Conservation (phyloP, 2,888 invertebrate species). For the Onthophagus sagittarius region DNA sequence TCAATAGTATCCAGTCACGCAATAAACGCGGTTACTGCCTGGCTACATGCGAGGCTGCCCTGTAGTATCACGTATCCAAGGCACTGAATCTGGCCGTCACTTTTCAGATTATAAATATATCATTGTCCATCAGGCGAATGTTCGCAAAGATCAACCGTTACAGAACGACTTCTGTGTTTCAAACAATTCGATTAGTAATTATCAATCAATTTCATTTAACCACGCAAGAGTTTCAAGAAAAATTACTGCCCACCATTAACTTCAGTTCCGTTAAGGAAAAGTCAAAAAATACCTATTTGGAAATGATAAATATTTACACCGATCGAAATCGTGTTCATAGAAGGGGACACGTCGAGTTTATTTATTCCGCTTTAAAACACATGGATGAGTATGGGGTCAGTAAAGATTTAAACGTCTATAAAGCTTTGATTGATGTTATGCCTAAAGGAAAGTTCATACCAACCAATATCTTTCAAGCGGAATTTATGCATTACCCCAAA, state of each 20-base stretch:
- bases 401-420: conserved; percentile 82
- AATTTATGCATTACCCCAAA: conserved; percentile 91
- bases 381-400: conserved; percentile 89
- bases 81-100: not conserved
- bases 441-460: conserved; percentile 89
- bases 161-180: conserved; percentile 9
- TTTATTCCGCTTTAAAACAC: conserved; percentile 80
- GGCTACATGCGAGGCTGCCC: not conserved
- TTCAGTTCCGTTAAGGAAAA: conserved; percentile 49
- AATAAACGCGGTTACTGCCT: not conserved
- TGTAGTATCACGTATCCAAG: not conserved
- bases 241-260: not conserved
- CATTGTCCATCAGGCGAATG: not conserved
- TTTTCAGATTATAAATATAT: conserved; percentile 1
- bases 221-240: conserved; percentile 40
- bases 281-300: conserved; percentile 64
- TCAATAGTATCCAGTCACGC: not conserved
- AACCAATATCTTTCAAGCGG: conserved; percentile 75
- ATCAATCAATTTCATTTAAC: conserved; percentile 41
- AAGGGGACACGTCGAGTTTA: conserved; percentile 90
- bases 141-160: not conserved
- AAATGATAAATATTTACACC: conserved; percentile 71
- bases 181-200: conserved; percentile 36
- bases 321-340: conserved; percentile 60
- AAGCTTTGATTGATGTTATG: conserved; percentile 76